Percentiles rank a stretch among this genome's conserved stretches.
These are phyloP conservation scores for Megaceryle torquata DNA, from an alignment of 2,113 vertebrate genomes.

Conservation along the genomic window DNA sequence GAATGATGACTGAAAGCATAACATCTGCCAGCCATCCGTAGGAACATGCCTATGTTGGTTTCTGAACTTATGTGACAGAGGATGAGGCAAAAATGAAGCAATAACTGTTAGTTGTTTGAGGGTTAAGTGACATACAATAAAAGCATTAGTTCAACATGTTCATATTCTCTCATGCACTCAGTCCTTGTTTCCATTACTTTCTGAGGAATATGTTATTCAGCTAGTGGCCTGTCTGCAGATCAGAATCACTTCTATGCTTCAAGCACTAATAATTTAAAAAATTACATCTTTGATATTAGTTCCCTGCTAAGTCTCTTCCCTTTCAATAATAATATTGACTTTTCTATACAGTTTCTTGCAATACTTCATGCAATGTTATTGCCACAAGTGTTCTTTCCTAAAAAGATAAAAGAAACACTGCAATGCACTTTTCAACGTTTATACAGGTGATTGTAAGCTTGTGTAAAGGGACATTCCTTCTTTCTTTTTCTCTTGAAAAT, in stretches of 20 bases:
- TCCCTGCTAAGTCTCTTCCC: constrained; percentile 6
- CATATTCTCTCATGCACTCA: constrained; percentile 39
- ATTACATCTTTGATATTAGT: constrained; percentile 31
- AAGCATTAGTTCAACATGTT: background rate
- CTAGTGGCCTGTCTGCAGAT: background rate
- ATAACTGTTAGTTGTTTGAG: constrained; percentile 30
- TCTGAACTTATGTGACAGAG: background rate
- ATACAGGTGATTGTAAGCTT: background rate
- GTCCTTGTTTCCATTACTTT: constrained; percentile 48
- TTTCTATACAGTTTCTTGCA: constrained; percentile 21
- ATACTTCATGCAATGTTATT: background rate
- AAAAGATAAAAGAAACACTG: background rate
- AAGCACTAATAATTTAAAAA: constrained; percentile 42
- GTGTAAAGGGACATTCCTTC: background rate
- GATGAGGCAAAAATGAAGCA: background rate
- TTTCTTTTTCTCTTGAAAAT: background rate
- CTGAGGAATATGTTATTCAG: constrained; percentile 20
- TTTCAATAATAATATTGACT: constrained; percentile 49
- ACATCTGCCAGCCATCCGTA: background rate
- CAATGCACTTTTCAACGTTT: background rate
- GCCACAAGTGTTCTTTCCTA: background rate
- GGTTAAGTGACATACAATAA: constrained; percentile 5
- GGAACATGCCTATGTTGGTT: background rate
- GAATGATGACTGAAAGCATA: background rate
- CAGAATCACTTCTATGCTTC: constrained; percentile 34